Percentiles rank a stretch among this genome's conserved stretches.
Conservation (phyloP, 2,888 invertebrate genomes). For the Platycheirus rosarum region DNA sequence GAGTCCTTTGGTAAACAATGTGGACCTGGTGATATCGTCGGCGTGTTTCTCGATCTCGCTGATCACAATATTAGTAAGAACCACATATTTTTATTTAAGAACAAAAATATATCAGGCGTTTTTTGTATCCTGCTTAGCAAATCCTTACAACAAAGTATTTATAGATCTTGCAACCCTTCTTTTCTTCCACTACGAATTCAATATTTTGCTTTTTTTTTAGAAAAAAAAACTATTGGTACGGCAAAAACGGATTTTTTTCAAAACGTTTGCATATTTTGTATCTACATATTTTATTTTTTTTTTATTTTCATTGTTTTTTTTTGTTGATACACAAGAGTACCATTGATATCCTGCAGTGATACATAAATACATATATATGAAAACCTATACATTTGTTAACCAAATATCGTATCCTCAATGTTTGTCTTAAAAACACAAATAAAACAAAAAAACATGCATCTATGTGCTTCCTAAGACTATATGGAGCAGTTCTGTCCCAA, state of each 20-base stretch:
- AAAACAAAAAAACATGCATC: constrained; percentile 18
- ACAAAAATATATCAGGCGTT: constrained; percentile 48
- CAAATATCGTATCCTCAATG: constrained; percentile 36
- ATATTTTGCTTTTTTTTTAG: constrained; percentile 62
- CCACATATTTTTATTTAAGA: constrained; percentile 19
- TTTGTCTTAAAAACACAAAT: constrained; percentile 24
- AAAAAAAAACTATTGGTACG: constrained; percentile 40
- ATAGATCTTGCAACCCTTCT: constrained; percentile 63
- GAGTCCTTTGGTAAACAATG: constrained; percentile 99
- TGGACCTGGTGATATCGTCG: constrained; percentile 99
- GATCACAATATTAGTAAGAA: constrained; percentile 99
- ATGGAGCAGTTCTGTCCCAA: constrained; percentile 19
- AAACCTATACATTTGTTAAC: constrained; percentile 30
- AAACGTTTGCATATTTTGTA: constrained; percentile 26
- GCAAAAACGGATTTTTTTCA: constrained; percentile 40
- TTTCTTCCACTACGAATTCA: constrained; percentile 52
- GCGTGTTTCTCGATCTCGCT: constrained; percentile 99
- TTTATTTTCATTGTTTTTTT: constrained; percentile 21
- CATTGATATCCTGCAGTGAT: constrained; percentile 42
- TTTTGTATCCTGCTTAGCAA: constrained; percentile 67
- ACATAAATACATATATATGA: constrained; percentile 19
- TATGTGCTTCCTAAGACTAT: constrained; percentile 34
- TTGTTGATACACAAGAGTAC: constrained; percentile 18
- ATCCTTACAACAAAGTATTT: constrained; percentile 46
- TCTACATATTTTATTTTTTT: constrained; percentile 31